Conservation (phyloP, 37 sponge, comb jelly and placozoan species). For the Oopsacas minuta region DNA sequence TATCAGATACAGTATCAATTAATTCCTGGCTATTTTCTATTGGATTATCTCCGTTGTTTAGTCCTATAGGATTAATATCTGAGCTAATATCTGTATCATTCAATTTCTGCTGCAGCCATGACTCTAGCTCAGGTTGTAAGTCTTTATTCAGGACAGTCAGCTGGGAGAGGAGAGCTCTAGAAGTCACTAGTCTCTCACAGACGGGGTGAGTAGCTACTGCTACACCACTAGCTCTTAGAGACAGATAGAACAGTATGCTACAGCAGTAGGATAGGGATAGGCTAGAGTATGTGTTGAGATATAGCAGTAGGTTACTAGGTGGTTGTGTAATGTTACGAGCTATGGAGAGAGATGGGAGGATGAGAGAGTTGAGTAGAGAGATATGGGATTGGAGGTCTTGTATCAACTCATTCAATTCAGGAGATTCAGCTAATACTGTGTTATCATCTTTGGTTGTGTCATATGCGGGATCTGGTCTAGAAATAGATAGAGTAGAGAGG, state of each 20-base stretch:
- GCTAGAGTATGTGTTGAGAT: background rate
- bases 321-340: background rate
- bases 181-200: background rate
- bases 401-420: background rate
- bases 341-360: background rate
- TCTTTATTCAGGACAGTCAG: background rate
- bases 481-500: background rate
- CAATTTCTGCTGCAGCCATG: background rate
- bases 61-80: background rate
- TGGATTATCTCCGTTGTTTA: background rate
- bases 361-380: background rate
- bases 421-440: background rate
- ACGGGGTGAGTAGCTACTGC: background rate
- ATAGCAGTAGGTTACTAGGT: background rate
- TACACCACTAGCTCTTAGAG: constrained; percentile 12
- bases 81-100: background rate
- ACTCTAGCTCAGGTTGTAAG: background rate
- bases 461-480: background rate
- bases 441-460: background rate
- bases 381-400: background rate
- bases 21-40: background rate
- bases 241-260: constrained; percentile 29
- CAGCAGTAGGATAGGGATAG: constrained; percentile 11
- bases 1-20: background rate
- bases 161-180: background rate